Conservation (phyloP, 2,888 invertebrate species). For the Ethmia dodecea region DNA sequence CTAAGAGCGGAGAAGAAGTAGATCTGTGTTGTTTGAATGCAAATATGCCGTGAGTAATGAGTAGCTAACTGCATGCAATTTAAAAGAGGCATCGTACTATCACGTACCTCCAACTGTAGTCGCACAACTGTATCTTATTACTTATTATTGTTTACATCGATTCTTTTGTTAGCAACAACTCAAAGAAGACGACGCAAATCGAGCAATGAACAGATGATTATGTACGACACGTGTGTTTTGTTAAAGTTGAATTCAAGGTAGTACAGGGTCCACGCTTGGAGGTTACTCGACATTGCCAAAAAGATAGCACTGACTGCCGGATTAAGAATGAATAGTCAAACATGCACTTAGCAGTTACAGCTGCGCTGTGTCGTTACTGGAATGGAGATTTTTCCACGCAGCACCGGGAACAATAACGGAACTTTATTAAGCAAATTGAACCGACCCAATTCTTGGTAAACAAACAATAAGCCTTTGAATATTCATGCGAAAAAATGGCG, state of each 20-base stretch:
- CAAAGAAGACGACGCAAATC: background rate
- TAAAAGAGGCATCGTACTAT: conserved; percentile 38
- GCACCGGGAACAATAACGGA: conserved; percentile 7
- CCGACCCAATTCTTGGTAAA: conserved; percentile 16
- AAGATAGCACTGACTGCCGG: conserved; percentile 51
- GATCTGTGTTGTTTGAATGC: conserved; percentile 44
- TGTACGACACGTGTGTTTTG: background rate
- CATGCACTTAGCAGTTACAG: conserved; percentile 50
- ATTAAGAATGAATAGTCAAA: conserved; percentile 66
- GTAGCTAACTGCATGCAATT: conserved; percentile 59
- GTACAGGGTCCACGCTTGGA: conserved; percentile 19
- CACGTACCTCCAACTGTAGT: conserved; percentile 9
- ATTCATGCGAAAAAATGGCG: conserved; percentile 25
- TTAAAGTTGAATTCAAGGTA: background rate
- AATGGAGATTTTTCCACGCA: conserved; percentile 39
- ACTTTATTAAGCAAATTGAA: conserved; percentile 10
- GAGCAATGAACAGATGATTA: conserved; percentile 4
- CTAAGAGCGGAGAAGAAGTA: conserved; percentile 24
- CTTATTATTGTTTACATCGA: background rate
- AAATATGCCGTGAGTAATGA: conserved; percentile 58
- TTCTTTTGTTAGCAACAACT: background rate
- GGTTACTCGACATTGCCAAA: conserved; percentile 56
- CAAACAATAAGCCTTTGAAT: conserved; percentile 33
- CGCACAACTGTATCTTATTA: background rate
- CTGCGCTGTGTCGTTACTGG: conserved; percentile 11